Conservation (phyloP, 2,888 invertebrate genomes). For the Leuctra nigra region DNA sequence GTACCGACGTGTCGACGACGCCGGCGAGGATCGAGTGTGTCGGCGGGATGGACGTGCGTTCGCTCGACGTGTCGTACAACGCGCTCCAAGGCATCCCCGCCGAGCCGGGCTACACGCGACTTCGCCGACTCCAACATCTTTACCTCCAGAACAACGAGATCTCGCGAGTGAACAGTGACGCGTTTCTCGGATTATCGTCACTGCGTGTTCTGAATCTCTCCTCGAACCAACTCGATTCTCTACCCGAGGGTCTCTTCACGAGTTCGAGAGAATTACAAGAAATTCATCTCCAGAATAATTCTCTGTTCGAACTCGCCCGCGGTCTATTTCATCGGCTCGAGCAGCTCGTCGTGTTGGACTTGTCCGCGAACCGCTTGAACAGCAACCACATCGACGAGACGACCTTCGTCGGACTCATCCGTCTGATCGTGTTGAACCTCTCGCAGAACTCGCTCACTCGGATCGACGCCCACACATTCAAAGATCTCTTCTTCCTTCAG, state of each 20-base stretch:
- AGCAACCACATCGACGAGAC: conserved; percentile 79
- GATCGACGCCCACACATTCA: conserved; percentile 77
- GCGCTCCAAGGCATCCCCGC: conserved; percentile 66
- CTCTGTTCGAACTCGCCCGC: conserved; percentile 71
- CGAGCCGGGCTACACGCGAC: conserved; percentile 64
- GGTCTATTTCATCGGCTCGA: conserved; percentile 78
- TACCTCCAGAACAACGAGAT: conserved; percentile 79
- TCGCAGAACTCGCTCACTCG: conserved; percentile 80
- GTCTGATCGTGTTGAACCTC: conserved; percentile 76
- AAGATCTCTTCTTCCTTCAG: conserved; percentile 79
- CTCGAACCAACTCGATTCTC: conserved; percentile 70
- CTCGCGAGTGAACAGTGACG: conserved; percentile 67
- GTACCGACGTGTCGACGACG: conserved; percentile 36
- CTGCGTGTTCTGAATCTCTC: conserved; percentile 79
- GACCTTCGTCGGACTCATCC: conserved; percentile 77
- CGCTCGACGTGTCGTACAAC: conserved; percentile 75
- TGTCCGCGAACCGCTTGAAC: conserved; percentile 77
- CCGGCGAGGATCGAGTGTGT: conserved; percentile 41
- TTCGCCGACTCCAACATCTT: conserved; percentile 72
- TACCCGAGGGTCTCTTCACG: conserved; percentile 77
- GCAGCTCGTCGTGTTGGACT: conserved; percentile 74
- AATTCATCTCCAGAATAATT: conserved; percentile 78
- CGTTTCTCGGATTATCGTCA: conserved; percentile 69
- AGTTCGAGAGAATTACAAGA: conserved; percentile 75
- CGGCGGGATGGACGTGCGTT: conserved; percentile 63